These are phyloP conservation scores for Galaxias olidus DNA, from an alignment of 2,797 vertebrate genomes.

Conservation along the genomic window DNA sequence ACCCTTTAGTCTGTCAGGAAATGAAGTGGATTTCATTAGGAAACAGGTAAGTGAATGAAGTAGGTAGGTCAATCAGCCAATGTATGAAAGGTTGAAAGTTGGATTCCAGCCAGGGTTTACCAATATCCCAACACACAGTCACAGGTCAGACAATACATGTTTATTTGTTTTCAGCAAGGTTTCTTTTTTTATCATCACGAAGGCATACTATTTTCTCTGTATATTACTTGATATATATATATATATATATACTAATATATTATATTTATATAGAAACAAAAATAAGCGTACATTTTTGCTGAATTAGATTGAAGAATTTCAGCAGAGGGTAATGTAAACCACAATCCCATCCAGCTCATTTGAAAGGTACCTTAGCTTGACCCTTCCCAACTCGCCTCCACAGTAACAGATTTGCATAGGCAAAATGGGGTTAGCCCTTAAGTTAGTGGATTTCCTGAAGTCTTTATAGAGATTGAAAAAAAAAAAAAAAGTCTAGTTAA, in stretches of 20 bases:
- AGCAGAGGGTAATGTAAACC: constrained; percentile 97
- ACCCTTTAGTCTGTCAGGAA: too few species aligned
- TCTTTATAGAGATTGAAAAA: constrained; percentile 80
- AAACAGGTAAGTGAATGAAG: too few species aligned
- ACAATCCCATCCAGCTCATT: constrained; percentile 83
- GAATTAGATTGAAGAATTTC: constrained; percentile 90
- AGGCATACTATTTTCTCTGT: constrained; percentile 80
- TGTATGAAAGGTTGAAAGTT: constrained; percentile 15
- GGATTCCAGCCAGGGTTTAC: constrained; percentile 41
- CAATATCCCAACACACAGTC: constrained; percentile 80
- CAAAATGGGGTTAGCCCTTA: constrained; percentile 99
- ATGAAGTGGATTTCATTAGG: too few species aligned
- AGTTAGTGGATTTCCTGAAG: constrained; percentile 96
- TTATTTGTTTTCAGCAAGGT: constrained; percentile 93
- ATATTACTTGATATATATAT: constrained; percentile 85
- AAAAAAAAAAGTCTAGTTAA: constrained; percentile 67
- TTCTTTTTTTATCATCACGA: constrained; percentile 81
- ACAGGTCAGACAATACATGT: constrained; percentile 87
- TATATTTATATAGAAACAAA: constrained; percentile 89
- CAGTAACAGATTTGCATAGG: constrained; percentile 99
- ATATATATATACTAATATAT: constrained; percentile 71
- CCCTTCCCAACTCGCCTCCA: constrained; percentile 84
- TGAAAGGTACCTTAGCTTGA: constrained; percentile 77
- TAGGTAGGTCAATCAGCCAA: constrained; percentile 21
- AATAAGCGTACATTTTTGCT: constrained; percentile 89